Evolutionary conservation across 2,113 vertebrate species (phyloP).

Genomic region (Chionis minor): DNA sequence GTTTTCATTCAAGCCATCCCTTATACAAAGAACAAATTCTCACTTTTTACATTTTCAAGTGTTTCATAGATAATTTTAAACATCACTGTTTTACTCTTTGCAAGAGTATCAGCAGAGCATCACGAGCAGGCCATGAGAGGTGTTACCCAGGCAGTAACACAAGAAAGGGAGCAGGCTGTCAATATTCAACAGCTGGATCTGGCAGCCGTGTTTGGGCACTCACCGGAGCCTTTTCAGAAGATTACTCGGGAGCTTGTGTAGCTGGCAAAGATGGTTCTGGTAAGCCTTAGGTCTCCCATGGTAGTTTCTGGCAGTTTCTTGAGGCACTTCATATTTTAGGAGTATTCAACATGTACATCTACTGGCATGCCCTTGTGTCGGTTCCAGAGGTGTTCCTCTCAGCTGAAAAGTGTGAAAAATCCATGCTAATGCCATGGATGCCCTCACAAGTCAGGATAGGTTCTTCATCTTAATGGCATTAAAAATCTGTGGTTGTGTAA

Average conservation of each 20-base stretch:
- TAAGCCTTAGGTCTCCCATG: not conserved
- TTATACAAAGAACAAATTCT: not conserved
- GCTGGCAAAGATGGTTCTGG: not conserved
- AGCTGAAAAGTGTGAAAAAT: not conserved
- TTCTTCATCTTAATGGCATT: not conserved
- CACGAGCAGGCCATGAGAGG: accelerated
- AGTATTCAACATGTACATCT: not conserved
- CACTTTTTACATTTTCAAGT: not conserved
- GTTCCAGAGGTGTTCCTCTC: not conserved
- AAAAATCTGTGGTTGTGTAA: not conserved
- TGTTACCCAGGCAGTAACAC: not conserved
- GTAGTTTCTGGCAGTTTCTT: not conserved
- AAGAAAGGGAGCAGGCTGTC: not conserved
- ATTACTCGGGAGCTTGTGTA: not conserved
- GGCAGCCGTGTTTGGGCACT: not conserved
- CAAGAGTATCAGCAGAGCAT: too few relatives aligned
- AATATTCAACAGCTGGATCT: not conserved
- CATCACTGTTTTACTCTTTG: not conserved
- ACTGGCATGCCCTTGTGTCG: not conserved
- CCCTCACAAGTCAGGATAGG: not conserved
- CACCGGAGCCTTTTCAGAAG: not conserved
- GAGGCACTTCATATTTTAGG: not conserved
- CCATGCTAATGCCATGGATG: not conserved
- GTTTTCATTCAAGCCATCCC: not conserved
- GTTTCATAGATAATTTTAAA: not conserved